phyloP scores from a whole-genome alignment of 2,888 invertebrate genomes.

The Fragum whitleyi region DNA sequence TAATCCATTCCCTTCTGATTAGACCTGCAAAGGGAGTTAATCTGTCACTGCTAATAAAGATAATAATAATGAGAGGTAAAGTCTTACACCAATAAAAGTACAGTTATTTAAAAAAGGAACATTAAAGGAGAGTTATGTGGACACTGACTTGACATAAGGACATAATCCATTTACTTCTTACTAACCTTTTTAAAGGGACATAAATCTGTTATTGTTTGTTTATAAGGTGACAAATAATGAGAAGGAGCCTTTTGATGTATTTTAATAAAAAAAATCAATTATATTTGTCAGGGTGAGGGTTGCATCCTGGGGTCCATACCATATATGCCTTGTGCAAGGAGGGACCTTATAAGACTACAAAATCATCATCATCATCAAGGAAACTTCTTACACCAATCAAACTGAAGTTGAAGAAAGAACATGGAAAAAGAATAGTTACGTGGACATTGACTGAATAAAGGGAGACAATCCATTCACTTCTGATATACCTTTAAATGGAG shows the following conservation, averaged over 20 bases:
- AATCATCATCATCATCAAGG: too few relatives aligned
- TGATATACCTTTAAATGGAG: slow-evolving; percentile 24
- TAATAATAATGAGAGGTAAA: slow-evolving; percentile 39
- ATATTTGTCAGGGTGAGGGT: too few relatives aligned
- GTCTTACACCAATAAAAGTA: slow-evolving; percentile 69
- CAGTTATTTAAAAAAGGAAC: slow-evolving; percentile 78
- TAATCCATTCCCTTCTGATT: slow-evolving; percentile 71
- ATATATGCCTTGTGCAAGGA: too few relatives aligned
- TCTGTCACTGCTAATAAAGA: background rate
- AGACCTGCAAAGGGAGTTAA: background rate
- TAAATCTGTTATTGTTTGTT: background rate
- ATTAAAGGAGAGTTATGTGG: slow-evolving; percentile 71
- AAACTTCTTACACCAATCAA: slow-evolving; percentile 67
- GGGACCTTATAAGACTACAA: too few relatives aligned
- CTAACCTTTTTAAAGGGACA: background rate
- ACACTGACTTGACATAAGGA: slow-evolving; percentile 72
- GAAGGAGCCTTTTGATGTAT: slow-evolving; percentile 34
- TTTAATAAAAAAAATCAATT: background rate
- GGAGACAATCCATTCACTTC: slow-evolving; percentile 74
- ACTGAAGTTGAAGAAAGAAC: slow-evolving; percentile 77
- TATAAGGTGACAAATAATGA: background rate
- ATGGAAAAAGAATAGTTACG: slow-evolving; percentile 72
- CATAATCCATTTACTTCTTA: slow-evolving; percentile 73
- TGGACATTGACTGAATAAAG: slow-evolving; percentile 75
- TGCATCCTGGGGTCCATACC: too few relatives aligned